Evolutionary conservation across 2,888 invertebrate species (phyloP), one percentile per base, ranked within the genome.

Genomic region (Criorhina ranunculi): DNA sequence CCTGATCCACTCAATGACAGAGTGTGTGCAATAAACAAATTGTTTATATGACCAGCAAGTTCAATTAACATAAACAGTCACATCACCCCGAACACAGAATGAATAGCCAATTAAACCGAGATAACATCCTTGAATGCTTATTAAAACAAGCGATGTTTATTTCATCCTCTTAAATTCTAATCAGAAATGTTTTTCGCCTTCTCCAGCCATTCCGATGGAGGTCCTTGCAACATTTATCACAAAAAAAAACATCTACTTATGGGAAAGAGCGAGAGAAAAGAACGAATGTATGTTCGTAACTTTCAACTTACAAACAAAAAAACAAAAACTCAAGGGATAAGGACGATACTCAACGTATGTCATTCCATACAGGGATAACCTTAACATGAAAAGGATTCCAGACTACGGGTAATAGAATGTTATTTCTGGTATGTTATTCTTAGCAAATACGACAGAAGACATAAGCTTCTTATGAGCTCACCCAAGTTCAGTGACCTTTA

Each of bases 391-490:
- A 79, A 80, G 72, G 62, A 85, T 80, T 79, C 59, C 19, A 29
- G 15, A 19, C 59, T 42, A 51, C 37, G 55, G 55, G 24, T 53
- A 59, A 57, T 46, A 31, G 42, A 49, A 59, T 40, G 51, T 29
- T 62, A 31, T 29, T 44, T 79, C 53, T 40, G 57, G 57, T 66
- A 15, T 79, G 72, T 75, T 83, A 69, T 83, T 79, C 73, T 83
- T 69, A 29, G 49, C 78, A 83, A 83, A 83, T 83, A 83, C 62
- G 17, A 70, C 64, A 66, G 69, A 59, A 79, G 79, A 72, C 83
- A 73, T 83, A 83, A 83, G 79, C 83, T 79, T 69, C 83, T 83
- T 83, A 83, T 79, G 79, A 69, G 79, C 79, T 79, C 44, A 67
- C 40, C 40, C 35, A 72, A 83, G 83, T 83, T 55, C 79, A 79